Evolutionary conservation across 2,797 vertebrate genomes (phyloP), one percentile per base, ranked within the genome.

Genomic region (Margarornis squamiger): DNA sequence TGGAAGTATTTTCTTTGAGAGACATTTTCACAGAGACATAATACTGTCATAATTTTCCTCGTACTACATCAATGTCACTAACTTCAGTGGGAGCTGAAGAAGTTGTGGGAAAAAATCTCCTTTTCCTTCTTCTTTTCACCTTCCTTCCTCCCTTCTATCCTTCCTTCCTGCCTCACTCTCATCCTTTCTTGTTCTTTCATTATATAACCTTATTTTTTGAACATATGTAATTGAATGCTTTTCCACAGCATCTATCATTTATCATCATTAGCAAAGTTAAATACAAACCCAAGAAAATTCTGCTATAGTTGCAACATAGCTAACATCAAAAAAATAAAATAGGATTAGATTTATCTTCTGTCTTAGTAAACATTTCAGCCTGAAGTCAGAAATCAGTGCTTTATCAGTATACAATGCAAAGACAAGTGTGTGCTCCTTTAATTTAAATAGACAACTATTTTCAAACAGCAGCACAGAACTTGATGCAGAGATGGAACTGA

Each of bases 31-130:
- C 18, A 57, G 84, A 7, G 15, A 32, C 22, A 70, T 14, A 27
- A 45, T 2, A 23, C 51, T 71, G 41, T 41, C 22, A 26, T n/a
- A 45, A 73, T 54, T 74, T 86, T 80, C 17, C 4, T 55, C 52
- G 12, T 48, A 21, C 20, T 41, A 24, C 4, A 45, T 38, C 30
- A 38, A 13, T 58, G 8, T 21, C 17, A 39, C 2, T 27, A 30
- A 66, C 8, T 48, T 51, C 10, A 24, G 0, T 62, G 8, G 12
- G 10, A 80, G 18, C 4, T 38, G 7, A 84, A 72, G 17, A 67
- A 29, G 2, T 1, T 48, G 7, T 1, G 5, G 19, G 18, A 32
- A 73, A 72, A 29, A 3, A 2, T 19, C 36, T 27, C 6, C 12
- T 9, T 4, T 39, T 39, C 24, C 24, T 15, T 14, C 5, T 2